phyloP scores from a whole-genome alignment of 2,113 vertebrate species.

The Nerophis lumbriciformis region DNA sequence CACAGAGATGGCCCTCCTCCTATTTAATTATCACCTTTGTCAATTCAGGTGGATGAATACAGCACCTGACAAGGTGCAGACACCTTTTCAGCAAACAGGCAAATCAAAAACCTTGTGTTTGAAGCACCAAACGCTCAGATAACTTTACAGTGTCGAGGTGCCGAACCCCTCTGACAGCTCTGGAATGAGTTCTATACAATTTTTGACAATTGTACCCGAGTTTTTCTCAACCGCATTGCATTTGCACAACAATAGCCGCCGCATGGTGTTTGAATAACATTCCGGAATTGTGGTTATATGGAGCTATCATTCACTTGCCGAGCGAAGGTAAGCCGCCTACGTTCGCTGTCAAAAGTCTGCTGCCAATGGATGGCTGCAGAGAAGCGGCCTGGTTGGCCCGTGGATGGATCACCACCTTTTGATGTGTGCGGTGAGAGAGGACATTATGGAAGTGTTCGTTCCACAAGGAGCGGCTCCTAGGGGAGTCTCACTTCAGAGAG shows the following conservation, averaged over 20 bases:
- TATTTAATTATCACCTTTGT: conserved; percentile 73
- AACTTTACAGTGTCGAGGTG: conserved; percentile 54
- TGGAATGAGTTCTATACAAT: conserved; percentile 66
- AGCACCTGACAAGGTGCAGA: conserved; percentile 59
- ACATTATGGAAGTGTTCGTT: conserved; percentile 33
- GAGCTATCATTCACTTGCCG: conserved; percentile 42
- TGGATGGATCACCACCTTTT: conserved; percentile 23
- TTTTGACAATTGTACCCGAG: conserved; percentile 50
- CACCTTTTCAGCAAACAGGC: conserved; percentile 60
- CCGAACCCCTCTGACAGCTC: conserved; percentile 60
- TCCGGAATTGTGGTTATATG: conserved; percentile 27
- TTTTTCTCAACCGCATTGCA: conserved; percentile 51
- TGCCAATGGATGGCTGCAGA: conserved; percentile 18
- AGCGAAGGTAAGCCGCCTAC: conserved; percentile 28
- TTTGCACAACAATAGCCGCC: conserved; percentile 65
- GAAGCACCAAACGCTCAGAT: conserved; percentile 53
- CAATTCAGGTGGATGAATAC: conserved; percentile 66
- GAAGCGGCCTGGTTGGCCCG: conserved; percentile 22
- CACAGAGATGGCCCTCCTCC: conserved; percentile 55
- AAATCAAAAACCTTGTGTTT: conserved; percentile 49
- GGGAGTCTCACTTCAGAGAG: conserved; percentile 41
- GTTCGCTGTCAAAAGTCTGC: conserved; percentile 27
- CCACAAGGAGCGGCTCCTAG: conserved; percentile 29
- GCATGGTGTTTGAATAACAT: conserved; percentile 52
- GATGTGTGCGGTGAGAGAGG: conserved; percentile 4